A percentile compares a stretch with the other conserved stretches of the same genome.
These are phyloP conservation scores for Diceros bicornis DNA, from an alignment of 2,797 vertebrate genomes.

Conservation along the genomic window DNA sequence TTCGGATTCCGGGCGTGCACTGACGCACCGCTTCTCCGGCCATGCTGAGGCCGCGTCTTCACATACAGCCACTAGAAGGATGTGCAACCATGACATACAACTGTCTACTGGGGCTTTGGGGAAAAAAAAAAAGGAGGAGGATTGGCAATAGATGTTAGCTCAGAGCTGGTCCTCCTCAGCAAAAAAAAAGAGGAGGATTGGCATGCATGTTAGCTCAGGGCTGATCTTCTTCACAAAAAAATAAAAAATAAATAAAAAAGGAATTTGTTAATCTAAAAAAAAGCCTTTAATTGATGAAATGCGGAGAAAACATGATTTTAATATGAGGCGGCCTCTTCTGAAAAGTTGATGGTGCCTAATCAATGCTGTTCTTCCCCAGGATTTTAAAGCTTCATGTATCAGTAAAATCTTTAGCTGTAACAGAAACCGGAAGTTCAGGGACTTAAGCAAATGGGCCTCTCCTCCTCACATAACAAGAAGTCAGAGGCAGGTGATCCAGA, in stretches of 20 bases:
- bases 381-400: background rate
- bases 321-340: background rate
- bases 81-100: too few relatives aligned
- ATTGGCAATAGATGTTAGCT: too few relatives aligned
- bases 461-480: background rate
- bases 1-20: too few relatives aligned
- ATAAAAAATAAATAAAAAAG: background rate
- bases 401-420: background rate
- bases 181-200: too few relatives aligned
- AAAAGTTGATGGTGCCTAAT: background rate
- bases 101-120: too few relatives aligned
- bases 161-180: too few relatives aligned
- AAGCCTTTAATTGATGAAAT: conserved; percentile 21
- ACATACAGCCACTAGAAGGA: too few relatives aligned
- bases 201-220: too few relatives aligned
- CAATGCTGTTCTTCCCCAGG: background rate
- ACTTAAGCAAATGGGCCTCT: background rate
- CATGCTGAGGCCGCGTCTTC: too few relatives aligned
- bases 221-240: too few relatives aligned
- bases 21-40: too few relatives aligned
- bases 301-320: conserved; percentile 50
- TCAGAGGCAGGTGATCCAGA: background rate
- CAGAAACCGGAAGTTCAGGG: background rate
- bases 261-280: conserved; percentile 31
- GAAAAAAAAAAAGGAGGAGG: too few relatives aligned